Conservation (phyloP, 2,113 vertebrate genomes). For the Cavia aperea region DNA sequence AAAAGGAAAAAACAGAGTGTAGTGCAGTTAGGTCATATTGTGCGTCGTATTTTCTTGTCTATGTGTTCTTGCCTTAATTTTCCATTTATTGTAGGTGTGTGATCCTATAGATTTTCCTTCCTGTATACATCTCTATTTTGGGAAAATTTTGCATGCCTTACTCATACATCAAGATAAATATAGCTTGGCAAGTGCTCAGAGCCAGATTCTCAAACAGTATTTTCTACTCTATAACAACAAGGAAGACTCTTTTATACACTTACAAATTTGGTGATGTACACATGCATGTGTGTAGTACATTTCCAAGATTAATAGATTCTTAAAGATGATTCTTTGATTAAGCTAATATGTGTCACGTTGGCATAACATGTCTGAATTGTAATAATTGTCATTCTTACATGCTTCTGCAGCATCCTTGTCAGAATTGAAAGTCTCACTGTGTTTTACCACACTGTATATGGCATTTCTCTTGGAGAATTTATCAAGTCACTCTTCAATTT, state of each 20-base stretch:
- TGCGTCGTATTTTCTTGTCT: not conserved
- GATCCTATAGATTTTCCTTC: not conserved
- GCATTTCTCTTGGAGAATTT: too few species aligned
- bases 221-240: not conserved
- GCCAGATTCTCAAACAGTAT: not conserved
- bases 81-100: not conserved
- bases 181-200: not conserved
- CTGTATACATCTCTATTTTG: not conserved
- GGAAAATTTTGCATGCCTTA: not conserved
- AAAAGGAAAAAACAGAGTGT: not conserved
- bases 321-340: not conserved
- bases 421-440: too few species aligned
- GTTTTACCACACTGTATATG: too few species aligned
- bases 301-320: not conserved
- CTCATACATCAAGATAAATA: not conserved
- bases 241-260: not conserved
- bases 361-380: not conserved
- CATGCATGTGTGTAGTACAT: not conserved
- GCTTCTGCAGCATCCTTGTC: not conserved
- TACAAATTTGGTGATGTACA: not conserved
- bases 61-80: not conserved
- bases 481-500: too few species aligned
- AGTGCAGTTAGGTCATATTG: not conserved
- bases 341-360: not conserved
- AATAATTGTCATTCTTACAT: not conserved